Evolutionary conservation across 2,888 invertebrate genomes (phyloP).

Genomic region (Isoperla grammatica): DNA sequence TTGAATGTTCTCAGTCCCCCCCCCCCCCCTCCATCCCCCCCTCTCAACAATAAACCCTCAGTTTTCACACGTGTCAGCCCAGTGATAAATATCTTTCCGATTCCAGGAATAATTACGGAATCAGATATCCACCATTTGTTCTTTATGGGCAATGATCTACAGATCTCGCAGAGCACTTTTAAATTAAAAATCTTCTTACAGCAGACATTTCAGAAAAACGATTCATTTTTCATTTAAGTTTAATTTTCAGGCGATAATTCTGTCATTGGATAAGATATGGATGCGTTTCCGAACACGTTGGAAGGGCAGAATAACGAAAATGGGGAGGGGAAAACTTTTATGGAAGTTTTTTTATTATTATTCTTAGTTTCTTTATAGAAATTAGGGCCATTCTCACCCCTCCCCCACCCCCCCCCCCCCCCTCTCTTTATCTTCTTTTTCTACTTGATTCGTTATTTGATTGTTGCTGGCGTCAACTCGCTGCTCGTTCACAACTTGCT

Average conservation of each 20-base stretch:
- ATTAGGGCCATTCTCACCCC: neutral
- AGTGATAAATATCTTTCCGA: constrained; percentile 24
- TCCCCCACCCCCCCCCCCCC: neutral
- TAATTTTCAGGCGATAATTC: constrained; percentile 27
- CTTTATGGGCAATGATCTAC: constrained; percentile 4
- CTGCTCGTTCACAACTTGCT: too few species aligned
- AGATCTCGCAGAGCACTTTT: constrained; percentile 15
- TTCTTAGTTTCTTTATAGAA: neutral
- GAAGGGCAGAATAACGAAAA: neutral
- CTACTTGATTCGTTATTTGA: neutral
- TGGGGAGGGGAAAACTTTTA: neutral
- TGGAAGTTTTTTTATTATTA: constrained; percentile 6
- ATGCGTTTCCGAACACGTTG: constrained; percentile 22
- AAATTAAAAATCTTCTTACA: constrained; percentile 23
- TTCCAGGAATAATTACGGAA: constrained; percentile 22
- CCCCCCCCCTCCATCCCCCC: too few species aligned
- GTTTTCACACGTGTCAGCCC: neutral
- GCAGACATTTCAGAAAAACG: constrained; percentile 4
- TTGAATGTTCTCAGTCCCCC: too few species aligned
- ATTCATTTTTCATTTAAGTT: constrained; percentile 28
- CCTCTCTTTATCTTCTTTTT: neutral
- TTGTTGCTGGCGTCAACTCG: neutral
- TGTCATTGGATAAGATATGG: constrained; percentile 24
- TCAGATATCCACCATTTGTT: constrained; percentile 13
- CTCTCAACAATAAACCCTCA: constrained; percentile 10